Conservation (phyloP, 2,888 invertebrate species). For the Cetonia aurata region DNA sequence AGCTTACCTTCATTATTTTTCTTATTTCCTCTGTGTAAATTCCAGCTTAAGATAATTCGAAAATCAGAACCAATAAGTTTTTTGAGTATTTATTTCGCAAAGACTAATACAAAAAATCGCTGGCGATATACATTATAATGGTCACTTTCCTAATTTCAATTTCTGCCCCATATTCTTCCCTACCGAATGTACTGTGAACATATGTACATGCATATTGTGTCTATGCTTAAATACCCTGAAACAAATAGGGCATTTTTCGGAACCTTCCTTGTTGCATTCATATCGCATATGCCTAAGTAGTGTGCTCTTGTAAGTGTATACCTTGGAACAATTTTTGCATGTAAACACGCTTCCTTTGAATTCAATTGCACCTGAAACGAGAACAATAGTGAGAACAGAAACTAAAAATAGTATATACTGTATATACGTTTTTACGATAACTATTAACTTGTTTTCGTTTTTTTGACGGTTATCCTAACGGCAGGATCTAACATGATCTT, state of each 20-base stretch:
- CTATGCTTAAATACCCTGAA: conserved; percentile 49
- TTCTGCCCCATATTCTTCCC: neutral
- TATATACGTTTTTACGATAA: neutral
- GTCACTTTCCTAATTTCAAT: neutral
- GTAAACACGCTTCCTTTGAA: conserved; percentile 46
- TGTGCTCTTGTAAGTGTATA: conserved; percentile 70
- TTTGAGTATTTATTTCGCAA: conserved; percentile 9
- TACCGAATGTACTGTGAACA: conserved; percentile 43
- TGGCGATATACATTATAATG: too few relatives aligned
- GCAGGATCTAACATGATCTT: conserved; percentile 12
- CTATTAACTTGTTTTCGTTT: neutral
- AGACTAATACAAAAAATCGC: conserved; percentile 7
- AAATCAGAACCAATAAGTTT: too few relatives aligned
- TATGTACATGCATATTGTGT: conserved; percentile 46
- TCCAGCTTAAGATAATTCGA: too few relatives aligned
- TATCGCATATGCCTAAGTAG: conserved; percentile 69
- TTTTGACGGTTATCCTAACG: neutral
- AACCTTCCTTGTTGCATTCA: conserved; percentile 71
- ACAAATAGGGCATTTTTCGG: conserved; percentile 69
- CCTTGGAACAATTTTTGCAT: conserved; percentile 70
- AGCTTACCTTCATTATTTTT: too few relatives aligned
- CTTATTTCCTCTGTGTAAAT: too few relatives aligned
- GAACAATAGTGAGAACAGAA: conserved; percentile 6
- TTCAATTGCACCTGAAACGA: conserved; percentile 27
- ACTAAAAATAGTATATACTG: neutral